Base-by-base conservation (phyloP, 2,113 vertebrate species). In the Acinonyx jubatus region DNA sequence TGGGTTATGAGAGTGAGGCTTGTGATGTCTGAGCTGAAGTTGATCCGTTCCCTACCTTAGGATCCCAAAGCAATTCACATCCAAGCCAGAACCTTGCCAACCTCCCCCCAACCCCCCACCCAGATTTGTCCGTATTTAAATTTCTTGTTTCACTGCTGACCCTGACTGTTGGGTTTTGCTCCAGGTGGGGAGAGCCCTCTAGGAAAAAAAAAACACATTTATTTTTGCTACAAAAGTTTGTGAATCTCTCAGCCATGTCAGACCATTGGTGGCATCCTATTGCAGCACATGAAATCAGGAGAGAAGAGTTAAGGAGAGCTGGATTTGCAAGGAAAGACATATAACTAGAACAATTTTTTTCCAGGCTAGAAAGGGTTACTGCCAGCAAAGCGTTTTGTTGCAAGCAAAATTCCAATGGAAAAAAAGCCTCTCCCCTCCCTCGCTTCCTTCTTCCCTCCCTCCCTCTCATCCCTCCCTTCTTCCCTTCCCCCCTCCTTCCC, bases 281-380 rank as follows among this genome's bases (percentile, higher is more conserved):
- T 38, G 33, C 10, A 61, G 14, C 15, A 36, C 63, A n/a, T 85
- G 19, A 27, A 73, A 93, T 61, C 55, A 93, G 29, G 10, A 94
- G n/a, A 92, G 10, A 89, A 15, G n/a, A 78, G 21, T 48, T 91
- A 55, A 79, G 23, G 29, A 91, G 15, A 78, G 18, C 48, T 69
- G n/a, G 1, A 57, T 93, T 94, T 97, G 63, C 48, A 66, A 76
- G 41, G 19, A 95, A 94, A 29, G 73, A 80, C n/a, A 41, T 87
- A 41, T 7, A 94, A 19, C 19, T 36, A 68, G 74, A 94, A 90
- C 12, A 96, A 16, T n/a, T 63, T 27, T 96, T 96, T 94, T 96
- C n/a, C 48, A 91, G 74, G 23, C 25, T 10, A 81, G 76, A 13
- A 96, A 97, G 41, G 6, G 71, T 94, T 97, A 97, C 57, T 96